A percentile compares a stretch with the other conserved stretches of the same genome.
phyloP scores from a whole-genome alignment of 2,797 vertebrate species.

The Eupleurogrammus muticus region DNA sequence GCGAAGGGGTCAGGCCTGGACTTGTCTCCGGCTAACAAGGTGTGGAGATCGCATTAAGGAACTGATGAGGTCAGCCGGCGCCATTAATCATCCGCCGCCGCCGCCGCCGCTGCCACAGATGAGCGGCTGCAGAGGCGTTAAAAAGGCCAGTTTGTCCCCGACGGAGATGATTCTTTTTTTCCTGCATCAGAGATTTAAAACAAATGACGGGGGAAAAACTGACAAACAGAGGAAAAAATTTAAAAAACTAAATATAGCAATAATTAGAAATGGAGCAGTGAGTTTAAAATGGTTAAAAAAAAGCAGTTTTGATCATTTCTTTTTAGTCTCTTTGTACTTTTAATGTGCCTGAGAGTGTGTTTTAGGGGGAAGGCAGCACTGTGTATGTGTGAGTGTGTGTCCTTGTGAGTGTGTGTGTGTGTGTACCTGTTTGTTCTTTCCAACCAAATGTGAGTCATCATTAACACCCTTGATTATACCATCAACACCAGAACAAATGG shows the following conservation, averaged over 20 bases:
- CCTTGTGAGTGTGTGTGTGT: conserved; percentile 5
- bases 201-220: no score
- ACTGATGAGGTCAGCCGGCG: conserved; percentile 43
- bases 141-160: background rate
- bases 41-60: conserved; percentile 35
- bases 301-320: conserved; percentile 3
- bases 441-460: conserved; percentile 80
- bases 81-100: conserved; percentile 34
- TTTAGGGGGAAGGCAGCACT: background rate
- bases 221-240: no score
- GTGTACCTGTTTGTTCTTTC: conserved; percentile 63
- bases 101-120: conserved; percentile 6
- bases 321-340: background rate
- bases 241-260: background rate
- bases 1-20: background rate
- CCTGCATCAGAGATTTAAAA: background rate
- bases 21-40: conserved; percentile 53
- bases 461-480: conserved; percentile 71
- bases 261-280: background rate
- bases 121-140: background rate
- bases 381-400: background rate
- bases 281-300: background rate
- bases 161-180: background rate
- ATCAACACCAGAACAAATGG: conserved; percentile 83
- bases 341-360: conserved; percentile 9